Evolutionary conservation across 2,888 invertebrate species (phyloP).

Genomic region (Sinopyrophorus schimmeli): DNA sequence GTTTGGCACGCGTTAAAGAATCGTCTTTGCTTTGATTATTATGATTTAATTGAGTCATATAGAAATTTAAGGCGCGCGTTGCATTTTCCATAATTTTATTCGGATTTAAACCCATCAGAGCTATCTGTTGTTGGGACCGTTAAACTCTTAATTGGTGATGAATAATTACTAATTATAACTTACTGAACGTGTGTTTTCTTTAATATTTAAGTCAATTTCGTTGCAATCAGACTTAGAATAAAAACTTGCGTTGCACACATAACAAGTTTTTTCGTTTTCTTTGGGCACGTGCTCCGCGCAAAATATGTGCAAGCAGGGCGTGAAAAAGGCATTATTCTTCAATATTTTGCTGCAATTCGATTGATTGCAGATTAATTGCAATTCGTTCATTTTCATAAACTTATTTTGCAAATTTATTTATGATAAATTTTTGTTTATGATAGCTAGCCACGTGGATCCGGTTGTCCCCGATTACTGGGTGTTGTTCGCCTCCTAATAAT

Average conservation of each 20-base stretch:
- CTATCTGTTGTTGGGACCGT: slow-evolving; percentile 23
- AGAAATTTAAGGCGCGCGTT: slow-evolving; percentile 56
- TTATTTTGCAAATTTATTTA: no score
- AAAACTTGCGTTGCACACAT: slow-evolving; percentile 59
- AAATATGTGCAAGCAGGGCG: slow-evolving; percentile 62
- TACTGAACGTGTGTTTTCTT: slow-evolving; percentile 60
- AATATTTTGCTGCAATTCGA: slow-evolving; percentile 59
- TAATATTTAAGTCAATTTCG: slow-evolving; percentile 59
- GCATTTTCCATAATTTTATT: slow-evolving; percentile 61
- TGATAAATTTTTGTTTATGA: no score
- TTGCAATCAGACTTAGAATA: slow-evolving; percentile 60
- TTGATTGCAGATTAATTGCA: slow-evolving; percentile 57
- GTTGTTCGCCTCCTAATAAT: not conserved
- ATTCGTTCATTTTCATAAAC: slow-evolving; percentile 15
- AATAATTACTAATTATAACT: slow-evolving; percentile 46
- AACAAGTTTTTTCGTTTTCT: slow-evolving; percentile 53
- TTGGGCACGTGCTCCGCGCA: slow-evolving; percentile 60
- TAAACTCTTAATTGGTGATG: not conserved
- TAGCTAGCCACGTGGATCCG: slow-evolving; percentile 3
- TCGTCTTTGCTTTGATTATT: slow-evolving; percentile 32
- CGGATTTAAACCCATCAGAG: slow-evolving; percentile 58
- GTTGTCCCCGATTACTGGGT: not conserved
- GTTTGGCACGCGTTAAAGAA: slow-evolving; percentile 16
- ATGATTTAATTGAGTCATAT: slow-evolving; percentile 34
- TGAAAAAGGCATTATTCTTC: slow-evolving; percentile 59